Evolutionary conservation across 2,113 vertebrate genomes (phyloP).

Genomic region (Aphelocoma coerulescens): DNA sequence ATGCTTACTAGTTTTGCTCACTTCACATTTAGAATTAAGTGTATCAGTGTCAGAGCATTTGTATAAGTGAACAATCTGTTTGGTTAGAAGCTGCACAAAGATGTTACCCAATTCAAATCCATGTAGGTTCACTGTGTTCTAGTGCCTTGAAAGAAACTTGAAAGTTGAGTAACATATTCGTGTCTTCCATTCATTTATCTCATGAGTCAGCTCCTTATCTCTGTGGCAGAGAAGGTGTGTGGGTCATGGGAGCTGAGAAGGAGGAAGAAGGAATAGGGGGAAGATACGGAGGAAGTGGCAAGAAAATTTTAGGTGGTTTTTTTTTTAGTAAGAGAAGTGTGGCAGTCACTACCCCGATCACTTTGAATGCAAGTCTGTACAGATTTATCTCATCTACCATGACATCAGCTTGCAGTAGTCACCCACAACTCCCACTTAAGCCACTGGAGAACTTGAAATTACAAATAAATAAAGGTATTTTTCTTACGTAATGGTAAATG

Average conservation of each 20-base stretch:
- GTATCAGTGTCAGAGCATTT: background rate
- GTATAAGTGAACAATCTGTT: background rate
- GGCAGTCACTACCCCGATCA: background rate
- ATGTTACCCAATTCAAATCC: background rate
- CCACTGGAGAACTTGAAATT: background rate
- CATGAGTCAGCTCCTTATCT: background rate
- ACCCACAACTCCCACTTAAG: background rate
- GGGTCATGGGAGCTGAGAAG: background rate
- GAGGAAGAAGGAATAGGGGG: background rate
- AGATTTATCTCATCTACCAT: background rate
- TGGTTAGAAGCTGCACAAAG: background rate
- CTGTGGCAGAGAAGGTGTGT: background rate
- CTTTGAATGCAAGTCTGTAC: background rate
- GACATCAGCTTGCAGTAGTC: slow-evolving; percentile 9
- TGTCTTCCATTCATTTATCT: background rate
- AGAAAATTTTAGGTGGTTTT: background rate
- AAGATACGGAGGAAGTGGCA: background rate
- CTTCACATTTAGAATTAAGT: background rate
- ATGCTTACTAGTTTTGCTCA: background rate
- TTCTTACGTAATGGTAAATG: background rate
- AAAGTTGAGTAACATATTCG: background rate
- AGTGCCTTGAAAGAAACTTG: background rate
- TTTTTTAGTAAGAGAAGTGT: background rate
- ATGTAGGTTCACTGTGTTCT: background rate
- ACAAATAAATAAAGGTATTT: background rate